These are phyloP conservation scores for Eleutherodactylus coqui DNA, from an alignment of 2,797 vertebrate species.

Conservation along the genomic window DNA sequence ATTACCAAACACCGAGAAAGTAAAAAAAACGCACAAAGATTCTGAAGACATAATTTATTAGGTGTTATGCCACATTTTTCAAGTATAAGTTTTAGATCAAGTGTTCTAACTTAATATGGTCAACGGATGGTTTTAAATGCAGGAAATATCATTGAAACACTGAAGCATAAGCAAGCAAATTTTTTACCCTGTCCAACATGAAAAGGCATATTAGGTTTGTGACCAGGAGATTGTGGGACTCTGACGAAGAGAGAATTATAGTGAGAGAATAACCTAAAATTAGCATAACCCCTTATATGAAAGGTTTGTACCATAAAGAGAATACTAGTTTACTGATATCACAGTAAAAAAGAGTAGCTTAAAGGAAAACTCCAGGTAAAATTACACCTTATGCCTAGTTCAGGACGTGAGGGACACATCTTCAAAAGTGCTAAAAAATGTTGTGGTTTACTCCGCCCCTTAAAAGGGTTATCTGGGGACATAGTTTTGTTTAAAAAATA, in stretches of 20 bases:
- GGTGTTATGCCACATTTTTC: background rate
- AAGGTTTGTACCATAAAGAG: background rate
- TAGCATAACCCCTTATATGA: background rate
- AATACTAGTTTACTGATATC: background rate
- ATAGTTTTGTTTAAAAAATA: too few species aligned
- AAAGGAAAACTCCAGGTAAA: background rate
- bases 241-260: background rate
- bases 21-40: background rate
- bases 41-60: constrained; percentile 24
- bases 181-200: background rate
- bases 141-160: background rate
- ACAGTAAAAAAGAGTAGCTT: background rate
- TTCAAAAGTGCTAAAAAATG: background rate
- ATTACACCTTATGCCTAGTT: background rate
- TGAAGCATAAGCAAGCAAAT: background rate
- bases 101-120: background rate
- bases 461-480: too few species aligned
- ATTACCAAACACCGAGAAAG: background rate
- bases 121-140: background rate
- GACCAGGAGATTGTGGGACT: background rate
- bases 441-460: too few species aligned
- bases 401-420: background rate
- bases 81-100: constrained; percentile 7
- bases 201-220: background rate
- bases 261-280: background rate